Base-by-base conservation (phyloP, 2,888 invertebrate genomes). In the Cerceris ruficornis region DNA sequence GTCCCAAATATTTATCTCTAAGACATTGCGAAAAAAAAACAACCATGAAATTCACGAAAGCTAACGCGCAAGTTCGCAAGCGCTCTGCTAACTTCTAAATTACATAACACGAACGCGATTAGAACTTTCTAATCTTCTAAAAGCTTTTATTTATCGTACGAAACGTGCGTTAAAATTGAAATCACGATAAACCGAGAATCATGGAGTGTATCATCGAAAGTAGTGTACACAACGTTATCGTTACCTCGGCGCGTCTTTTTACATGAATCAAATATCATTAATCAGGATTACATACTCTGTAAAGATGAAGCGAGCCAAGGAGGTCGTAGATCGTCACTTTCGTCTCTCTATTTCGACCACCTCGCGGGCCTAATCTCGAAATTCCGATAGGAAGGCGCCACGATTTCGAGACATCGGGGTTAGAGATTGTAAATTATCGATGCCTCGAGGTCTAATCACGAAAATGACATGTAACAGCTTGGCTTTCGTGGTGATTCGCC, bases 251-350 rank as follows among this genome's bases (percentile, higher is more conserved):
- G 52, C 52, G 4, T 7, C 7, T 52, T 52, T 7, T n/a, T n/a
- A 7, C 14, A 52, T 17, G 17, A 15, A 6, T 50, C 50, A 28
- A 17, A 55, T 7, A 15, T 55, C 11, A 17, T 55, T 55, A 55
- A 17, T 55, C 17, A 14, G 17, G 17, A 17, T 7, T 55, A 8
- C 17, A 11, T 68, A 54, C 57, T 61, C 14, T 9, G 14, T n/a
- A 55, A 73, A 73, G 73, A 77, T 81, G 65, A 69, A 43, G 69
- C 28, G 54, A 61, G 69, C 67, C 66, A 52, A 74, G 58, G 67
- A 66, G 69, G 59, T 66, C 69, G 68, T 68, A 43, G 64, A 62
- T 58, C 55, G 9, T 2, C 41, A 67, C 68, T 58, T 69, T 69
- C 64, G 59, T 57, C 42, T 39, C 1, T 68, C 11, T 14, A 61